Percentiles rank a stretch among this genome's conserved stretches.
phyloP scores from a whole-genome alignment of 2,113 vertebrate species.

The Calyptommatus sinebrachiatus region DNA sequence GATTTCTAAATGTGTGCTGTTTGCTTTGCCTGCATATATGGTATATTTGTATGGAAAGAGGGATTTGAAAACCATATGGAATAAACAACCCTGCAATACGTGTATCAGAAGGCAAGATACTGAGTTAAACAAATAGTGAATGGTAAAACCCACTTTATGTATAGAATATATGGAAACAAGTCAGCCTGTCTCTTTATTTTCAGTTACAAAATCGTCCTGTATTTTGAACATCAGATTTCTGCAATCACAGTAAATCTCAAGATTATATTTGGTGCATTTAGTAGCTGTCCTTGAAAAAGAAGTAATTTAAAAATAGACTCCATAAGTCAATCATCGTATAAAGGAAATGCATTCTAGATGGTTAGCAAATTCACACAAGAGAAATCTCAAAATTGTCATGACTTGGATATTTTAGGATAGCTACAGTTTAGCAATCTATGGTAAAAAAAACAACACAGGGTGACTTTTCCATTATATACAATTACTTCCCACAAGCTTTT shows the following conservation, averaged over 20 bases:
- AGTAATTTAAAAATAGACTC: background rate
- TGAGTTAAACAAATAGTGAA: constrained; percentile 33
- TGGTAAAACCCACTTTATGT: constrained; percentile 28
- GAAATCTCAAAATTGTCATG: background rate
- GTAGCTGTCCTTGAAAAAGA: background rate
- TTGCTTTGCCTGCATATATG: constrained; percentile 15
- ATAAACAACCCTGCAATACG: constrained; percentile 1
- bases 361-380: constrained; percentile 1
- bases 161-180: constrained; percentile 26
- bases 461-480: background rate
- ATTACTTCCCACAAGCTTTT: background rate
- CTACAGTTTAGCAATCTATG: background rate
- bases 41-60: constrained; percentile 9
- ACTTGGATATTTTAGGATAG: background rate
- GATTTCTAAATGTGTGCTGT: constrained; percentile 3
- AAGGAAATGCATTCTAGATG: constrained; percentile 16
- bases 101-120: constrained; percentile 16
- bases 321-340: constrained; percentile 7
- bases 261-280: background rate
- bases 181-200: constrained; percentile 34
- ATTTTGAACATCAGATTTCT: constrained; percentile 1
- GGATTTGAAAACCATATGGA: constrained; percentile 32
- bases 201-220: constrained; percentile 28
- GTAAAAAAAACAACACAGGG: background rate
- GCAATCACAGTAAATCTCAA: constrained; percentile 1